Base-by-base conservation (phyloP, 2,113 vertebrate species). In the Cyprinodon tularosa region DNA sequence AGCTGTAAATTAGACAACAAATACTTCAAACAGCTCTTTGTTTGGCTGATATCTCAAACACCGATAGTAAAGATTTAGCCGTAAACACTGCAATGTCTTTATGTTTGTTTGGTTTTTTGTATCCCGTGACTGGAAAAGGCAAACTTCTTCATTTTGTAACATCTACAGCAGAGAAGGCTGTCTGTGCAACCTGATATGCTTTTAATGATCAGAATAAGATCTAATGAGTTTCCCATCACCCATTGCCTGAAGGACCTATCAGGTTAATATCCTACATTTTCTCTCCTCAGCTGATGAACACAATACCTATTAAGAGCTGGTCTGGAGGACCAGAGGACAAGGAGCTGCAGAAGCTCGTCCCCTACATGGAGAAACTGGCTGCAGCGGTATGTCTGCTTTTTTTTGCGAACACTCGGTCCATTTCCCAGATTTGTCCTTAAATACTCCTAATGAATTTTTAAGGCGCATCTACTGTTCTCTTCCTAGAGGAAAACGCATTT, bases 231-330 rank as follows among this genome's bases (percentile, higher is more conserved):
- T 45, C 44, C 44, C 44, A 8, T 45, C 9, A 45, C 9, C 44
- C 0, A 11, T 45, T 45, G 44, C 9, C 9, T 45, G 9, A 45
- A 12, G 44, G 9, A 45, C 44, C 44, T 11, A 9, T 45, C 44
- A 45, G 44, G 44, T 12, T 45, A 2, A 45, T 29, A 29, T 29
- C 29, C 1, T 29, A 1, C 29, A 29, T 29, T 29, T 57, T 14
- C 7, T 57, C n/a, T n/a, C 20, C 74, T 9, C 82, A 97, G 95
- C 77, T 94, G 78, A 92, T 93, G 87, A 96, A 96, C 84, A 94
- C 94, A 13, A 87, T 96, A 82, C 90, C 73, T 0, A 92, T 96
- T 59, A 93, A 84, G 3, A 92, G 86, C 76, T 96, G 95, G 96
- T 88, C 77, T 38, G 94, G 94, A 0, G 88, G 89, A 44, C 12